Percentiles rank a stretch among this genome's conserved stretches.
Conservation (phyloP, 2,797 vertebrate genomes). For the Peromyscus attwateri region DNA sequence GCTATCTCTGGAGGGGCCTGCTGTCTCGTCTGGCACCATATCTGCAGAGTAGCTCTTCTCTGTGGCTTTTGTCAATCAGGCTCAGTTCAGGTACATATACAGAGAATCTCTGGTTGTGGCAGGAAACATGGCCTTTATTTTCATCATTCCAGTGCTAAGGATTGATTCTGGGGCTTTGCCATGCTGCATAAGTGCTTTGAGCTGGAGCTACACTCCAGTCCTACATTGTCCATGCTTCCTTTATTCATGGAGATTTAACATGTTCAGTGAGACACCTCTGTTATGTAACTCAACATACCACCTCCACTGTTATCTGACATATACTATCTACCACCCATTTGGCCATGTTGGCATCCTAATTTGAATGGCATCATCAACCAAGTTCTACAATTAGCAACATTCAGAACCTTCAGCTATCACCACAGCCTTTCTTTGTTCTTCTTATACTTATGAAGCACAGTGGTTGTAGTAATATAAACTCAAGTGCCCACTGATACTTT, state of each 20-base stretch:
- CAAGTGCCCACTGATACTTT: slow-evolving; percentile 13
- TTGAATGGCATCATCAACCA: neutral
- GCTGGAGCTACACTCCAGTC: neutral
- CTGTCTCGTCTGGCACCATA: neutral
- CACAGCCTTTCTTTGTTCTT: neutral
- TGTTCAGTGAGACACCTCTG: neutral
- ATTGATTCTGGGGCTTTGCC: no score
- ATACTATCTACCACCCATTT: neutral
- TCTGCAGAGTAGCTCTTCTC: neutral
- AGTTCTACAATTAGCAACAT: neutral
- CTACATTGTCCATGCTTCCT: neutral
- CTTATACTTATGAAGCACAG: neutral
- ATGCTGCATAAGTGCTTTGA: neutral
- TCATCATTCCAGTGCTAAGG: neutral
- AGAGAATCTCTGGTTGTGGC: neutral
- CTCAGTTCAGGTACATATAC: neutral
- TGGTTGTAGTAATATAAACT: neutral
- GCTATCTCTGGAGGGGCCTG: neutral
- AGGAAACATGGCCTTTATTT: neutral
- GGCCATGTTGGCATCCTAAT: neutral
- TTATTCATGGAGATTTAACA: neutral
- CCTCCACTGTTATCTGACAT: neutral
- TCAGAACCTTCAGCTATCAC: neutral
- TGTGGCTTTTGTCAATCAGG: neutral
- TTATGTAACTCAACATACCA: neutral